Percentiles rank a stretch among this genome's conserved stretches.
Evolutionary conservation across 2,113 vertebrate genomes (phyloP).

Genomic region (Callopanchax toddi): DNA sequence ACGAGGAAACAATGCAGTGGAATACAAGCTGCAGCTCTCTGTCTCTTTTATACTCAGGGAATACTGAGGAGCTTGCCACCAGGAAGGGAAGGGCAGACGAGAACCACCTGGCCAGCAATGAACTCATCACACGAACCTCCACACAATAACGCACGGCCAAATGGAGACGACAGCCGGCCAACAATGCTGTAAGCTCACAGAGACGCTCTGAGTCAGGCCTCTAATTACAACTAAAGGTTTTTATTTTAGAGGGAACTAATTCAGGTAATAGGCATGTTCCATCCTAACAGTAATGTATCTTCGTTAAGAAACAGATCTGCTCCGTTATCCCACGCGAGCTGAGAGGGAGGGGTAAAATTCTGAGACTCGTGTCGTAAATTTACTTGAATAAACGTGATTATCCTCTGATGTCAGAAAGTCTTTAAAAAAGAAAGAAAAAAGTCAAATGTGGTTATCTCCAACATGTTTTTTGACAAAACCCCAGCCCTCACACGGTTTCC

Average conservation of each 20-base stretch:
- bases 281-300: neutral
- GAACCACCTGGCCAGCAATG: slow-evolving; percentile 40
- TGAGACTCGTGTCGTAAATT: too few species aligned
- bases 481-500: too few species aligned
- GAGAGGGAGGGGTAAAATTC: too few species aligned
- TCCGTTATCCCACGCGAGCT: too few species aligned
- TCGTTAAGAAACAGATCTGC: neutral
- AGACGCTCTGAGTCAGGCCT: neutral
- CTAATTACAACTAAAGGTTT: neutral
- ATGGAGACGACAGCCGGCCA: slow-evolving; percentile 16
- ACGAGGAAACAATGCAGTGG: neutral
- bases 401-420: too few species aligned
- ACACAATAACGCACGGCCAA: slow-evolving; percentile 11
- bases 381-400: too few species aligned
- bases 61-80: slow-evolving; percentile 5
- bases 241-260: neutral
- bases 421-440: too few species aligned
- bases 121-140: slow-evolving; percentile 35
- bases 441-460: too few species aligned
- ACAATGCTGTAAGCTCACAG: slow-evolving; percentile 10
- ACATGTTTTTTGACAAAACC: too few species aligned
- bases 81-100: slow-evolving; percentile 23
- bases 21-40: slow-evolving; percentile 12
- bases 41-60: neutral
- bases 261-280: neutral